Base-by-base conservation (phyloP, 2,888 invertebrate genomes). In the Congeria kusceri region DNA sequence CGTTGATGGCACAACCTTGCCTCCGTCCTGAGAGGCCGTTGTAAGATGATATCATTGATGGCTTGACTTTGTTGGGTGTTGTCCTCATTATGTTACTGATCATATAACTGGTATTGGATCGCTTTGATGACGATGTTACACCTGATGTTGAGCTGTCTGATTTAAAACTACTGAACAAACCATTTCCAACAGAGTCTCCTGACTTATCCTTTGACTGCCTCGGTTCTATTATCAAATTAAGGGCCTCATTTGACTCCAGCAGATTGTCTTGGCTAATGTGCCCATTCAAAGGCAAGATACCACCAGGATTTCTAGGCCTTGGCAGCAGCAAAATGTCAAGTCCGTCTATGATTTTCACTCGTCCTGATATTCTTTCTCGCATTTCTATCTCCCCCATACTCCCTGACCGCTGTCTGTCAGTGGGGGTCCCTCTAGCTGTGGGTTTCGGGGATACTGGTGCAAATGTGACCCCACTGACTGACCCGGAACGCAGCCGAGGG, bases 301-400 rank as follows among this genome's bases (percentile, higher is more conserved):
- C 83, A 18, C 83, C 83, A 20, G 83, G 83, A 47, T 83, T 83
- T 28, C 79, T 57, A 27, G 83, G 83, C n/a, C 83, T 66, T 9
- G 79, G 83, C 47, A 83, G 64, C 72, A 77, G 83, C n/a, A 72
- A 66, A 56, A 83, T 80, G 61, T 83, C 82, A 5, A 83, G 67
- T 57, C 76, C 62, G 15, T 79, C 72, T 15, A 76, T 63, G 32
- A 79, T 76, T n/a, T 73, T 39, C 18, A 79, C 66, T 23, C 63
- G 32, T 7, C 59, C 63, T 3, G 28, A 27, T 23, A 57, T 61
- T 39, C 59, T 68, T 18, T 79, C 82, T 39, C 74, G 63, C 69
- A 78, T 68, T 23, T 83, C 83, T 25, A 80, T 56, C 28, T 83
- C 79, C 1, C 83, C 79, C 70, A 83, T 62, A 67, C 83, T 83